Conservation (phyloP, 2,113 vertebrate genomes). For the Cynopterus brachyotis region DNA sequence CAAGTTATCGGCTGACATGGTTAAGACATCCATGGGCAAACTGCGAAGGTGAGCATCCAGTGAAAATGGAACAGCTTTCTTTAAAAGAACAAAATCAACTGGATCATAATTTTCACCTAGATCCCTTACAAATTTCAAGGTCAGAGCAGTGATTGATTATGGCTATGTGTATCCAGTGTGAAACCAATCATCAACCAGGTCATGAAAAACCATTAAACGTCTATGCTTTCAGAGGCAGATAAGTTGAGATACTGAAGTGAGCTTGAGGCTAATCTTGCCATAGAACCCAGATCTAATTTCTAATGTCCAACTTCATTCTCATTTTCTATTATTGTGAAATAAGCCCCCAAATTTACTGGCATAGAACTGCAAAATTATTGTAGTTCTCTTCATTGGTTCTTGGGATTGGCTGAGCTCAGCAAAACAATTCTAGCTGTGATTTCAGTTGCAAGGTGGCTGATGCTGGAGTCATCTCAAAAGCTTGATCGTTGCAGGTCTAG, state of each 20-base stretch:
- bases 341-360: not conserved
- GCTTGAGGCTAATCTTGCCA: not conserved
- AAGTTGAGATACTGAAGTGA: not conserved
- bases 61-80: not conserved
- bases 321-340: not conserved
- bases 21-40: not conserved
- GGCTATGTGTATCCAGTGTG: not conserved
- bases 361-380: not conserved
- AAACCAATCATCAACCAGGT: not conserved
- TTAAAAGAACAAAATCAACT: slow-evolving; percentile 42
- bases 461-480: not conserved
- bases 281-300: not conserved
- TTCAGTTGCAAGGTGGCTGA: not conserved
- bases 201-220: not conserved
- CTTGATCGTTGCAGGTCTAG: not conserved
- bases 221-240: not conserved
- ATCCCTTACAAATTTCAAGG: not conserved
- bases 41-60: not conserved
- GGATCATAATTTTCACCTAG: not conserved
- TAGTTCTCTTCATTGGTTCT: not conserved
- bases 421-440: not conserved
- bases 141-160: not conserved
- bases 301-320: not conserved
- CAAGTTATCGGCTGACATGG: not conserved
- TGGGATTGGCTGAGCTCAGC: not conserved